These are phyloP conservation scores for Drosophila nr. perissopoda DNA, from an alignment of 2,888 invertebrate genomes.

Conservation along the genomic window DNA sequence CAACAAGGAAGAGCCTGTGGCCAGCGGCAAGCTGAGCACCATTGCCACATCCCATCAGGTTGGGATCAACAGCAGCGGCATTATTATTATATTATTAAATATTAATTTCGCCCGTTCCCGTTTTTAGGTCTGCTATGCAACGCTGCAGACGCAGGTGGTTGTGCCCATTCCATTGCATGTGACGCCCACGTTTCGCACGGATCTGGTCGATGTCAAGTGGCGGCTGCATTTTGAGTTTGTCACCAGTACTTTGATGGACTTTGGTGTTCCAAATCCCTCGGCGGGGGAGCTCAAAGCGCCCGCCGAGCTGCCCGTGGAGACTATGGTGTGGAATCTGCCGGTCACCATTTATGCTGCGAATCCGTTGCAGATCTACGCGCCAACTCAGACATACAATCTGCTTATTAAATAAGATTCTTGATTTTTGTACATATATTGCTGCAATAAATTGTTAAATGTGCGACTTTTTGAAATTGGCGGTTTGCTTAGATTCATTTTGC, in stretches of 20 bases:
- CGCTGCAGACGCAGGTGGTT: conserved; percentile 94
- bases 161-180: conserved; percentile 97
- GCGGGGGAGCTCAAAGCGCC: conserved; percentile 92
- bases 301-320: conserved; percentile 94
- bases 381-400: conserved; percentile 82
- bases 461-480: neutral
- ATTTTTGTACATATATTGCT: neutral
- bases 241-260: conserved; percentile 89
- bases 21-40: conserved; percentile 88
- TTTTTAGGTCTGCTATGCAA: conserved; percentile 89
- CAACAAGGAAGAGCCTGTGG: conserved; percentile 59
- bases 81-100: neutral
- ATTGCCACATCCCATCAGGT: conserved; percentile 97
- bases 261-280: conserved; percentile 82
- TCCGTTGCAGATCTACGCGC: conserved; percentile 92
- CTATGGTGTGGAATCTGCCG: conserved; percentile 99
- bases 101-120: neutral
- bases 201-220: conserved; percentile 96
- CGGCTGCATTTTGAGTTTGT: conserved; percentile 99
- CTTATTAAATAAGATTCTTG: conserved; percentile 68
- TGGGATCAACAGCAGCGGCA: neutral
- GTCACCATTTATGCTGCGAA: conserved; percentile 96
- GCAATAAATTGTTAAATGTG: conserved; percentile 25
- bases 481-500: neutral
- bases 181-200: conserved; percentile 97